Conservation (phyloP, 2,888 invertebrate species). For the Aethes cnicana region DNA sequence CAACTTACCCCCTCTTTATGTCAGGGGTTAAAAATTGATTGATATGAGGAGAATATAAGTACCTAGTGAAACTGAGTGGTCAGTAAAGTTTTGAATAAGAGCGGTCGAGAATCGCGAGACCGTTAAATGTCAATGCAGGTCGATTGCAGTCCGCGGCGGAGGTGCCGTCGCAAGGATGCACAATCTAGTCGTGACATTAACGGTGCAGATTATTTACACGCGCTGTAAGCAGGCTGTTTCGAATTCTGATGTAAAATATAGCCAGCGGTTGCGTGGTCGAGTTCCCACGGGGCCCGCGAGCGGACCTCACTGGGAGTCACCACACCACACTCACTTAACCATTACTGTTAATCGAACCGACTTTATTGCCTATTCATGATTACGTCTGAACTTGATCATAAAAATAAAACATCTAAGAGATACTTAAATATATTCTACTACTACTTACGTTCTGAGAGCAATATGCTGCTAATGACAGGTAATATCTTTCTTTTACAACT, state of each 20-base stretch:
- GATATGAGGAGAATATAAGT: background rate
- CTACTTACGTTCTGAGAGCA: too few species aligned
- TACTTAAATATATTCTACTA: too few species aligned
- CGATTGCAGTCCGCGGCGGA: slow-evolving; percentile 48
- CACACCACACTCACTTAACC: background rate
- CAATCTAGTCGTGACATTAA: slow-evolving; percentile 71
- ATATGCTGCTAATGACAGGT: slow-evolving; percentile 9
- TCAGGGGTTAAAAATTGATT: too few species aligned
- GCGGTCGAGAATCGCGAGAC: slow-evolving; percentile 37
- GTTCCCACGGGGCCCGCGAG: slow-evolving; percentile 63
- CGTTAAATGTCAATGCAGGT: slow-evolving; percentile 41
- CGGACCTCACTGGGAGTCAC: background rate
- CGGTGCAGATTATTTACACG: slow-evolving; percentile 55
- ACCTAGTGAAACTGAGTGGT: too few species aligned
- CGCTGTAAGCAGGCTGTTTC: slow-evolving; percentile 57
- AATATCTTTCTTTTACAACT: slow-evolving; percentile 5
- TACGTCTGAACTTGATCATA: slow-evolving; percentile 5
- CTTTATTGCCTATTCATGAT: slow-evolving; percentile 16
- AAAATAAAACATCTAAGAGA: slow-evolving; percentile 7
- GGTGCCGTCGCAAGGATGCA: slow-evolving; percentile 63
- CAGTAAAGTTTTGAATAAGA: slow-evolving; percentile 21
- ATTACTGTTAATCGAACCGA: too few species aligned
- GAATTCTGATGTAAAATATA: slow-evolving; percentile 70
- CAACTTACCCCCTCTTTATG: too few species aligned
- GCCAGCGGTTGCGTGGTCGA: slow-evolving; percentile 50